Conservation (phyloP, 2,888 invertebrate species). For the Muscina levida region DNA sequence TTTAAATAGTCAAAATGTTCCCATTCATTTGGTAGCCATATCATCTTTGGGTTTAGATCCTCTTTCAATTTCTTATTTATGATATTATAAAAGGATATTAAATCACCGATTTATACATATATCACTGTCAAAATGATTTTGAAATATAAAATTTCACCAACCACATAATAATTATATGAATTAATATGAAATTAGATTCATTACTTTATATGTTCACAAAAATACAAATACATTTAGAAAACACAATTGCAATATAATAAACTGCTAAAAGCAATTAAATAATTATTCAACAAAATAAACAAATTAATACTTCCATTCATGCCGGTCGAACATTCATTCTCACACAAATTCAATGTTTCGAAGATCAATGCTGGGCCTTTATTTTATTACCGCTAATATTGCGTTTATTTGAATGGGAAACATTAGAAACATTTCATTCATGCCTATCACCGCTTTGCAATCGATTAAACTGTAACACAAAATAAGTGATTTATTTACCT, state of each 20-base stretch:
- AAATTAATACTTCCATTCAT: slow-evolving; percentile 38
- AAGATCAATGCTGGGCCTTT: slow-evolving; percentile 44
- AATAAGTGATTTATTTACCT: slow-evolving; percentile 24
- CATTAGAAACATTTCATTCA: slow-evolving; percentile 51
- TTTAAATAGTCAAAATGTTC: too few relatives aligned
- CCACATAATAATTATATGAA: too few relatives aligned
- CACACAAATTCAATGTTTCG: background rate
- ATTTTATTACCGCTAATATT: background rate
- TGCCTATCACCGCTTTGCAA: slow-evolving; percentile 49
- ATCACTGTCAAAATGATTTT: too few relatives aligned
- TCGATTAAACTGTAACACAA: background rate
- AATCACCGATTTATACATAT: too few relatives aligned
- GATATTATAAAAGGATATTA: too few relatives aligned
- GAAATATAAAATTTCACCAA: too few relatives aligned
- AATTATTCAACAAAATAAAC: background rate
- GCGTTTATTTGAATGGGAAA: background rate
- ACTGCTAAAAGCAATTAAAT: slow-evolving; percentile 25
- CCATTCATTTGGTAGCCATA: too few relatives aligned
- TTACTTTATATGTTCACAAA: too few relatives aligned
- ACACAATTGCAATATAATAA: slow-evolving; percentile 28
- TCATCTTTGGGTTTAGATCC: too few relatives aligned
- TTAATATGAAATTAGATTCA: too few relatives aligned
- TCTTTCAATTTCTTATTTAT: too few relatives aligned
- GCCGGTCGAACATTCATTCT: background rate
- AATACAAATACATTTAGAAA: too few relatives aligned